Evolutionary conservation across 1,140 invertebrate species (phyloP).

Genomic region (Ephestia elutella): DNA sequence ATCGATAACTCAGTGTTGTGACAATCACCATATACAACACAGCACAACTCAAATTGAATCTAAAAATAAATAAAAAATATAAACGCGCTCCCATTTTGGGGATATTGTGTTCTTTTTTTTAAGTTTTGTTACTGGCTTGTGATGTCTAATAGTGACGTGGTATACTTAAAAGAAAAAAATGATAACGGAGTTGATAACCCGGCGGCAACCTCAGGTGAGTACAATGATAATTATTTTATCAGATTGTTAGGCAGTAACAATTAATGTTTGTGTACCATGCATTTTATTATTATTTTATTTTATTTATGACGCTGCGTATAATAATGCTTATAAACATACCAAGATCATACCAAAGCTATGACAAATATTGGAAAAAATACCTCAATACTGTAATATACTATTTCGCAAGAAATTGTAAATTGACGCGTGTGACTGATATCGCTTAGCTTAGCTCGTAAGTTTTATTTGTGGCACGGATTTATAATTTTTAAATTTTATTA

Average conservation of each 20-base stretch:
- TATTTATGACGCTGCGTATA: background rate
- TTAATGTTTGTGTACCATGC: conserved; percentile 1
- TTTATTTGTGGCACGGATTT: no score
- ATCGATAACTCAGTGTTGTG: conserved; percentile 23
- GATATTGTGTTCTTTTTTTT: background rate
- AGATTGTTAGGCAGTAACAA: background rate
- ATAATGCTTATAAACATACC: no score
- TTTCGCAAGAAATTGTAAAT: no score
- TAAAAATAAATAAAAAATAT: background rate
- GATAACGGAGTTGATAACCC: conserved; percentile 29
- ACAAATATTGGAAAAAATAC: no score
- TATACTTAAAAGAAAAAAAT: background rate
- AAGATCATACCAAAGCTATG: no score
- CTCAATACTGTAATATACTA: no score
- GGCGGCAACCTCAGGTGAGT: conserved; percentile 29
- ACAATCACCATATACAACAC: conserved; percentile 20
- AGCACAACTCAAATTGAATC: background rate
- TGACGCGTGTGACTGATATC: no score
- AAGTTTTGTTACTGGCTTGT: background rate
- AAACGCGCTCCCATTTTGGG: background rate
- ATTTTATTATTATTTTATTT: background rate
- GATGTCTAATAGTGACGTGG: background rate
- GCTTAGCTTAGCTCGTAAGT: no score
- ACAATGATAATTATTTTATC: background rate
- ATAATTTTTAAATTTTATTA: no score